Base-by-base conservation (phyloP, 2,888 invertebrate species). In the Melanargia galathea region DNA sequence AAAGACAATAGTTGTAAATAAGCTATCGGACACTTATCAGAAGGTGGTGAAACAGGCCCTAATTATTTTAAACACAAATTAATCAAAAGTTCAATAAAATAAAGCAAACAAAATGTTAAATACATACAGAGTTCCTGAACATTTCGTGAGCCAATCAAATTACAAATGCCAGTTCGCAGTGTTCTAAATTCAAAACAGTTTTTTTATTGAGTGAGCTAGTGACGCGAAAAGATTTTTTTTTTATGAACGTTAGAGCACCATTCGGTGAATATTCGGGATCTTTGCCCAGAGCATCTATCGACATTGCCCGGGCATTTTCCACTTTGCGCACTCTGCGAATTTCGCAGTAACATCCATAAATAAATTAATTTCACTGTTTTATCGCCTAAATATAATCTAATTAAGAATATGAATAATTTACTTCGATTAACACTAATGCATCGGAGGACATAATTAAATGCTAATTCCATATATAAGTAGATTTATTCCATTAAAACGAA, bases 401-500 rank as follows among this genome's bases (percentile, higher is more conserved):
- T 69, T 69, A 62, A n/a, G 3, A 26, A 5, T 63, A 65, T 64
- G 64, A 63, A 69, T 69, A 66, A 71, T 71, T 68, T 62, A 63
- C 61, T 57, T 45, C 59, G 60, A 65, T 67, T 62, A 66, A 70
- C 66, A 69, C 67, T 69, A 65, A 71, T 69, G 57, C 52, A 54
- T 20, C 48, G 60, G 45, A 58, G 56, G 60, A 60, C 64, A 62
- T 51, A 70, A 69, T 66, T 63, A 66, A 68, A 66, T 65, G 66
- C 62, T 61, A 62, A 70, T 64, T 56, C 45, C 40, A 48, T 63
- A 65, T 74, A n/a, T n/a, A n/a, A n/a, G n/a, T n/a, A 73, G 74
- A 78, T 80, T 78, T 75, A 74, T 77, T 56, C 45, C 33, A 64
- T 64, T 66, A 62, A 60, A 58, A 22, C 24, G 11, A 45, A 45